phyloP scores from a whole-genome alignment of 2,888 invertebrate genomes.

The Alcis repandata region DNA sequence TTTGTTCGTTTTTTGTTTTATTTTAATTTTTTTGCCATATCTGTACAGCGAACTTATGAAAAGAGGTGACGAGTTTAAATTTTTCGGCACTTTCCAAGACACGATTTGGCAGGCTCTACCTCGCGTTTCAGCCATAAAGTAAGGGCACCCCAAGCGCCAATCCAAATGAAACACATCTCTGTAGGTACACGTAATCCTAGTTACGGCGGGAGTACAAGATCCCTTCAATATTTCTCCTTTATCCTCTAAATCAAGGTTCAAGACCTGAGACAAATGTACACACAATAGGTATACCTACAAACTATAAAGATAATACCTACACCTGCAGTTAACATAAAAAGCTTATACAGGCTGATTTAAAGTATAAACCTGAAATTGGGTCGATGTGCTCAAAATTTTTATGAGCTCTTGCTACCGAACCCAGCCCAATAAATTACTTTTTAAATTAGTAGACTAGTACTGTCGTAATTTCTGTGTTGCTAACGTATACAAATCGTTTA shows the following conservation, averaged over 20 bases:
- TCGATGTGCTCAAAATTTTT: no score
- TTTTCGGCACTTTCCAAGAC: background rate
- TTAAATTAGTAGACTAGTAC: no score
- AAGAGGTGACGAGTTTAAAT: background rate
- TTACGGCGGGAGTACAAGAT: constrained; percentile 16
- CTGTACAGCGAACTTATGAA: no score
- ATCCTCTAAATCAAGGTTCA: constrained; percentile 20
- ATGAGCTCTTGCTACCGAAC: no score
- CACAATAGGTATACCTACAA: background rate
- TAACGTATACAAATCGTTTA: no score
- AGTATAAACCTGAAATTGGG: no score
- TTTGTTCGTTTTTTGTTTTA: no score
- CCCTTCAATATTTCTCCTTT: constrained; percentile 10
- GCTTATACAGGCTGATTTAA: no score
- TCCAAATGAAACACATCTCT: constrained; percentile 38
- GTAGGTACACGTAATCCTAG: constrained; percentile 14
- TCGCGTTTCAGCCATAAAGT: constrained; percentile 3
- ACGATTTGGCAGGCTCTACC: background rate
- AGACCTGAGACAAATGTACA: background rate
- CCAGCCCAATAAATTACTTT: no score
- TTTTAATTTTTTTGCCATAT: no score
- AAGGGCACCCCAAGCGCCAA: constrained; percentile 19
- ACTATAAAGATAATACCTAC: background rate
- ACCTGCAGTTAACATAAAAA: no score
- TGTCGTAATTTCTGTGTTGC: no score